These are phyloP conservation scores for Vultur gryphus DNA, from an alignment of 2,797 vertebrate species.

Conservation along the genomic window DNA sequence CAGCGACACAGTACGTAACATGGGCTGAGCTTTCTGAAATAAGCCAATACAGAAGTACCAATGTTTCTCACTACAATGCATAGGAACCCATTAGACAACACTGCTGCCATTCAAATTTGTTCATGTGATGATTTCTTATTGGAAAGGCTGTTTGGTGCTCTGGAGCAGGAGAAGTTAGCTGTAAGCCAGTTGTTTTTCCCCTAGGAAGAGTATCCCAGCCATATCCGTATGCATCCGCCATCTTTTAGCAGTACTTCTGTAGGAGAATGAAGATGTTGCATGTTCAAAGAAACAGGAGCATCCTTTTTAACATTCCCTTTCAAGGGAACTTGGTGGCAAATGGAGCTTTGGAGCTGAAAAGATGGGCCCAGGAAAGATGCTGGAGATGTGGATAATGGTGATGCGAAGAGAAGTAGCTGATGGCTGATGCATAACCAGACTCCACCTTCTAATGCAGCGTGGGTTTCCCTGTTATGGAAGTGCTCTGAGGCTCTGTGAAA, in stretches of 20 bases:
- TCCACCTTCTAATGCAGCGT: not conserved
- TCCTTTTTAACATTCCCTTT: not conserved
- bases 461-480: not conserved
- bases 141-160: not conserved
- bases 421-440: not conserved
- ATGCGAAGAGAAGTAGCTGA: not conserved
- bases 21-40: not conserved
- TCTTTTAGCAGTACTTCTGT: not conserved
- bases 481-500: not conserved
- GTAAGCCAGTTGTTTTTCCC: not conserved
- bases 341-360: not conserved
- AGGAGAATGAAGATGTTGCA: not conserved
- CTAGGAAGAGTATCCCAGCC: not conserved
- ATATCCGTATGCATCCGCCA: not conserved
- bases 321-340: not conserved
- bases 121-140: not conserved
- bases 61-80: not conserved
- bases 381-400: not conserved
- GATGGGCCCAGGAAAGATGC: not conserved
- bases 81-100: not conserved
- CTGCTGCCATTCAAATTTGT: not conserved
- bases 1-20: accelerated
- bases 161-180: not conserved
- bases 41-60: not conserved
- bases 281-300: not conserved